Percentiles rank a stretch among this genome's conserved stretches.
Evolutionary conservation across 2,888 invertebrate species (phyloP).

Genomic region (Sacculina carcini): DNA sequence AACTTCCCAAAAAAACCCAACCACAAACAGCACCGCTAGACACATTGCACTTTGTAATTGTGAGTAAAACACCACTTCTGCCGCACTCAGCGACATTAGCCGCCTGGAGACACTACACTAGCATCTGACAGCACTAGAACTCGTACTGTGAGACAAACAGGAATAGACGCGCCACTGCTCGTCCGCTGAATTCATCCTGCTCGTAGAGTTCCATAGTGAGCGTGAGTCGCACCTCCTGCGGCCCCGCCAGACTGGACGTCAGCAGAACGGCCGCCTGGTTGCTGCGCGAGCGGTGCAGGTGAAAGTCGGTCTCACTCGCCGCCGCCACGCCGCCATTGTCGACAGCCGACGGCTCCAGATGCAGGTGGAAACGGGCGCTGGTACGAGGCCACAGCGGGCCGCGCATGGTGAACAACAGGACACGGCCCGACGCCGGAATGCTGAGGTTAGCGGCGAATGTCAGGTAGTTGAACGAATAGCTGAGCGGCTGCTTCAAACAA

Average conservation of each 20-base stretch:
- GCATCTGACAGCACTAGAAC: too few species aligned
- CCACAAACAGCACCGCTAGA: too few species aligned
- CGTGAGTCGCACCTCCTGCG: slow-evolving; percentile 69
- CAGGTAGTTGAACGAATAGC: slow-evolving; percentile 76
- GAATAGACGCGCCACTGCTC: slow-evolving; percentile 55
- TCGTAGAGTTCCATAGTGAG: slow-evolving; percentile 59
- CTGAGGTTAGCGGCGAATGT: slow-evolving; percentile 62
- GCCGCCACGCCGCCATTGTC: slow-evolving; percentile 28
- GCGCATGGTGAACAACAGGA: slow-evolving; percentile 64
- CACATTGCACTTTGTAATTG: too few species aligned
- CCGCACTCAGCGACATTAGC: too few species aligned
- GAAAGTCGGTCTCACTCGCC: slow-evolving; percentile 10
- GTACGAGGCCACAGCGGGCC: slow-evolving; percentile 46
- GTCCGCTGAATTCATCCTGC: slow-evolving; percentile 43
- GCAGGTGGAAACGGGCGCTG: slow-evolving; percentile 44
- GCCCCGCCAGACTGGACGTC: slow-evolving; percentile 45
- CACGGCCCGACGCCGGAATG: slow-evolving; percentile 32
- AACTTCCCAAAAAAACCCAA: too few species aligned
- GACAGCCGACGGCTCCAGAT: slow-evolving; percentile 29
- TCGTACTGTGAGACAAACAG: slow-evolving; percentile 61
- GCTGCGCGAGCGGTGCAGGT: slow-evolving; percentile 16
- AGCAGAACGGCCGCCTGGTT: slow-evolving; percentile 52
- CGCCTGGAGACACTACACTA: too few species aligned
- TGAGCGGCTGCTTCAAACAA: slow-evolving; percentile 53
- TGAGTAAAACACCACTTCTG: too few species aligned